A percentile compares a stretch with the other conserved stretches of the same genome.
Conservation (phyloP, 2,113 vertebrate species). For the Aix galericulata region DNA sequence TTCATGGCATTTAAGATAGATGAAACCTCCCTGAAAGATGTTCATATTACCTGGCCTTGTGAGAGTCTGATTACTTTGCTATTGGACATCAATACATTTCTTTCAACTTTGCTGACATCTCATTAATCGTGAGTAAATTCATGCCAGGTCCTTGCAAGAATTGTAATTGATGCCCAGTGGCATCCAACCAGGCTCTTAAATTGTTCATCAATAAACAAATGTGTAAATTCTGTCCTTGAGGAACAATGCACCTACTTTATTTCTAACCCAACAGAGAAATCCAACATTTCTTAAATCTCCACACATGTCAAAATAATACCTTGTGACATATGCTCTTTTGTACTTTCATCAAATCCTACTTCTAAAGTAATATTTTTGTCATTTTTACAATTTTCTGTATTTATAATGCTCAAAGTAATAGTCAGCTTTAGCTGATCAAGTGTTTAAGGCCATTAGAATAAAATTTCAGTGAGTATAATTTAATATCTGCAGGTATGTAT, state of each 20-base stretch:
- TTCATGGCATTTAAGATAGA: constrained; percentile 59
- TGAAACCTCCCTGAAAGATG: constrained; percentile 65
- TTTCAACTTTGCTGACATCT: constrained; percentile 71
- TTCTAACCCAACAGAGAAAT: not conserved
- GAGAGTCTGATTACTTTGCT: constrained; percentile 74
- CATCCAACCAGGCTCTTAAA: constrained; percentile 60
- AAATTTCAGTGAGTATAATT: not conserved
- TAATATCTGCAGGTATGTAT: not conserved
- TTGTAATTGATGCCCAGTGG: constrained; percentile 68
- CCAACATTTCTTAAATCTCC: not conserved
- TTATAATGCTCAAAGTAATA: not conserved
- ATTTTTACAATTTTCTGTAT: not conserved
- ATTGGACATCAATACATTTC: constrained; percentile 77
- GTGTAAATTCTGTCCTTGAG: constrained; percentile 70
- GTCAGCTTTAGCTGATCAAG: not conserved
- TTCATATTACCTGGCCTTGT: constrained; percentile 69
- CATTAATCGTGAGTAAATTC: constrained; percentile 76
- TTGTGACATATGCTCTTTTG: not conserved
- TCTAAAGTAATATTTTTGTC: not conserved
- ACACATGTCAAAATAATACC: not conserved
- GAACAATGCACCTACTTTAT: constrained; percentile 13
- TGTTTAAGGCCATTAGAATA: not conserved
- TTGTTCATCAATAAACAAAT: constrained; percentile 74
- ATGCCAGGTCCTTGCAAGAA: constrained; percentile 51
- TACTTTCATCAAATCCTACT: not conserved